These are phyloP conservation scores for Typhlomys cinereus DNA, from an alignment of 2,113 vertebrate species.

Conservation along the genomic window DNA sequence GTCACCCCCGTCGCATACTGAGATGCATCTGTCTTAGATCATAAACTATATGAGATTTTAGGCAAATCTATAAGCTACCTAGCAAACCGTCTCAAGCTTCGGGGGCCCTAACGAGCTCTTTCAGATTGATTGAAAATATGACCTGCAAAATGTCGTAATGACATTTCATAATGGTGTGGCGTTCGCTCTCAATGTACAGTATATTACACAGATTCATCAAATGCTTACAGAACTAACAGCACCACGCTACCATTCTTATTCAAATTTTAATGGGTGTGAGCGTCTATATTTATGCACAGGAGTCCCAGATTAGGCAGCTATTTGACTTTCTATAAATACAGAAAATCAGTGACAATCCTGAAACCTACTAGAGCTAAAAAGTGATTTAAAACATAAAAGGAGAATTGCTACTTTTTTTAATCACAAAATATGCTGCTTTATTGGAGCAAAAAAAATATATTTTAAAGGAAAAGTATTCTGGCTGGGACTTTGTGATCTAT, in stretches of 20 bases:
- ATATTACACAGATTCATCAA: constrained; percentile 74
- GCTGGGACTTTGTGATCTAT: constrained; percentile 16
- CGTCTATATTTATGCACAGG: constrained; percentile 62
- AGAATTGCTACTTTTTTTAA: constrained; percentile 52
- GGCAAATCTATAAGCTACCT: constrained; percentile 42
- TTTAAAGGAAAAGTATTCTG: constrained; percentile 45
- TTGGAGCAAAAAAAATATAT: constrained; percentile 33
- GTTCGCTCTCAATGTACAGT: constrained; percentile 59
- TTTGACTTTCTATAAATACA: constrained; percentile 65
- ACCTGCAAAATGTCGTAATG: constrained; percentile 75
- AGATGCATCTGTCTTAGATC: constrained; percentile 38
- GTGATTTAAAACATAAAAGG: constrained; percentile 59
- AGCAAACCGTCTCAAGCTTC: constrained; percentile 41
- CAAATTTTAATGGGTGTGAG: constrained; percentile 70
- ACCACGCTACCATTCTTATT: constrained; percentile 72
- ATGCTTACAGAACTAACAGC: constrained; percentile 68
- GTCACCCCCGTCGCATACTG: background rate
- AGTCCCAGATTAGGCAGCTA: constrained; percentile 64
- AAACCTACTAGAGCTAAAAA: constrained; percentile 59
- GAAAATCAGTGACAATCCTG: constrained; percentile 61
- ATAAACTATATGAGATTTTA: constrained; percentile 48
- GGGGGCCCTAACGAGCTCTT: constrained; percentile 62
- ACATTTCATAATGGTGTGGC: constrained; percentile 70
- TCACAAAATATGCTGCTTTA: constrained; percentile 29
- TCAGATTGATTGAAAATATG: constrained; percentile 68